Conservation (phyloP, 1,140 invertebrate species). For the Idris sp. region DNA sequence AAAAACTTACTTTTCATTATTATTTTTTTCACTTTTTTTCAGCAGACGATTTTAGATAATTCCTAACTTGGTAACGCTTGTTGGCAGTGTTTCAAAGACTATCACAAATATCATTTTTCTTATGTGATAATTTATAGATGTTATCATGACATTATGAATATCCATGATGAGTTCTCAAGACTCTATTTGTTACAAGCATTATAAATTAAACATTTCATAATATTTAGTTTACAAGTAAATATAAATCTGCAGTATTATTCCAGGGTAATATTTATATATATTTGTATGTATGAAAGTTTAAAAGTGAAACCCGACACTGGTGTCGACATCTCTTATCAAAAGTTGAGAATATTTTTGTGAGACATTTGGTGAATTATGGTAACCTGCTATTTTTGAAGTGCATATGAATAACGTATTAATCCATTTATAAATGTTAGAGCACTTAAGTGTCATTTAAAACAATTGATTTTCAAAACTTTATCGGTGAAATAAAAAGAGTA, state of each 20-base stretch:
- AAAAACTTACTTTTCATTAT: no score
- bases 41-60: slow-evolving; percentile 1
- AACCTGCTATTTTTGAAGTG: slow-evolving; percentile 33
- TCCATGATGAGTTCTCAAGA: slow-evolving; percentile 29
- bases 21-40: background rate
- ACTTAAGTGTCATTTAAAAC: slow-evolving; percentile 4
- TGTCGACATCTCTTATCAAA: slow-evolving; percentile 48
- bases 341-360: slow-evolving; percentile 44
- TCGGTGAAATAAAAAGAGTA: no score
- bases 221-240: slow-evolving; percentile 23
- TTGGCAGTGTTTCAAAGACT: slow-evolving; percentile 28
- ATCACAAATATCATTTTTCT: slow-evolving; percentile 34
- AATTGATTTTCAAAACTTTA: slow-evolving; percentile 36
- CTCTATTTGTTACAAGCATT: slow-evolving; percentile 20
- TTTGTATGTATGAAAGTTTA: slow-evolving; percentile 36
- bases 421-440: slow-evolving; percentile 26
- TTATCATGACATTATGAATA: slow-evolving; percentile 41
- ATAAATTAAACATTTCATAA: slow-evolving; percentile 20
- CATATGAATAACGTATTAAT: slow-evolving; percentile 48
- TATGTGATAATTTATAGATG: slow-evolving; percentile 23
- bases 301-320: slow-evolving; percentile 47
- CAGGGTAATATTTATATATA: no score
- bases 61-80: slow-evolving; percentile 20
- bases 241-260: no score
- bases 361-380: slow-evolving; percentile 39